Evolutionary conservation across 1,140 invertebrate genomes (phyloP).

Genomic region (Alviniconcha marisindica): DNA sequence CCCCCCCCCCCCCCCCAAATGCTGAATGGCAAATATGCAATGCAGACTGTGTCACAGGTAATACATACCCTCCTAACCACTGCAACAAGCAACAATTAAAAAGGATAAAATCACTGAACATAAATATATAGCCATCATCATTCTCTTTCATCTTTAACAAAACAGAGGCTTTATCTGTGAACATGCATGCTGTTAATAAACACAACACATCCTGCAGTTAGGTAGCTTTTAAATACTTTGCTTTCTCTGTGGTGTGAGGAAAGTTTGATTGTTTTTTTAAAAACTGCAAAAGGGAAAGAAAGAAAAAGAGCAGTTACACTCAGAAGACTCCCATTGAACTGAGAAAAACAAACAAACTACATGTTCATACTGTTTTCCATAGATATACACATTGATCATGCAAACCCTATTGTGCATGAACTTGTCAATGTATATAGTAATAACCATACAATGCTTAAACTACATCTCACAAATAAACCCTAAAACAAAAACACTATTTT

Average conservation of each 20-base stretch:
- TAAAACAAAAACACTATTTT: neutral
- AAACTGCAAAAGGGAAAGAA: neutral
- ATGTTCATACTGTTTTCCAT: too few relatives aligned
- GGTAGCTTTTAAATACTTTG: neutral
- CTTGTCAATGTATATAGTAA: too few relatives aligned
- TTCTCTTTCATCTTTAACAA: neutral
- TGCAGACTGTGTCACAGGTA: too few relatives aligned
- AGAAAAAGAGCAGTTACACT: neutral
- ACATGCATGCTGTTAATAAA: neutral
- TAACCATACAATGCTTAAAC: too few relatives aligned
- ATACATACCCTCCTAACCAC: too few relatives aligned
- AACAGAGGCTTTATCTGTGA: neutral
- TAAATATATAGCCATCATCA: too few relatives aligned
- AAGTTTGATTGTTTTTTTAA: neutral
- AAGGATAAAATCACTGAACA: too few relatives aligned
- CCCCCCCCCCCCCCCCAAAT: too few relatives aligned
- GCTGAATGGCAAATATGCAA: too few relatives aligned
- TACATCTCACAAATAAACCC: neutral
- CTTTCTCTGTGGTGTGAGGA: neutral
- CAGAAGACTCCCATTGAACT: neutral
- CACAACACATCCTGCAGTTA: neutral
- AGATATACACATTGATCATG: neutral
- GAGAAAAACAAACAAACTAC: neutral
- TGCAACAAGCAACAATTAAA: too few relatives aligned
- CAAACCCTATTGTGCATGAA: neutral